These are phyloP conservation scores for Crepidodera aurea DNA, from an alignment of 2,888 invertebrate genomes.

Conservation along the genomic window DNA sequence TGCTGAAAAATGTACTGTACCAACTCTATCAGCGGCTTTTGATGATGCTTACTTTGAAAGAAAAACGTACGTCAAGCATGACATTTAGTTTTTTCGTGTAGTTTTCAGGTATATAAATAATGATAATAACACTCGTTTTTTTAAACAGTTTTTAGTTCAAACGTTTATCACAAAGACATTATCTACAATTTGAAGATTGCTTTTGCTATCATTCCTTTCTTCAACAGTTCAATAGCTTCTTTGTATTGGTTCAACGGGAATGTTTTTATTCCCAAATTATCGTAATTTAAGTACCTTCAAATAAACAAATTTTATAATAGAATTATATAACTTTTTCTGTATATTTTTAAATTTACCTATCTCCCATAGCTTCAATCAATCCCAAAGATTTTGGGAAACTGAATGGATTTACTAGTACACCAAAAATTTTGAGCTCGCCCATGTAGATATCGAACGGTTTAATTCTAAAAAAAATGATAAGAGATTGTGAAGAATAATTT, in stretches of 20 bases:
- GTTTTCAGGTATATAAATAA: no score
- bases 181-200: constrained; percentile 64
- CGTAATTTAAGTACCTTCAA: constrained; percentile 70
- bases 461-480: constrained; percentile 62
- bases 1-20: no score
- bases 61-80: no score
- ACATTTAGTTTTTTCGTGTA: no score
- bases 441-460: constrained; percentile 69
- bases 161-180: no score
- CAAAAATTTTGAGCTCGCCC: constrained; percentile 71
- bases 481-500: no score
- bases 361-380: constrained; percentile 70
- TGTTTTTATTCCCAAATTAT: constrained; percentile 68
- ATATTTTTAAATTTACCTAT: constrained; percentile 41
- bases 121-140: no score
- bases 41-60: no score
- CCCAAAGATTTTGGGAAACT: constrained; percentile 72
- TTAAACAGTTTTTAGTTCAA: no score
- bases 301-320: no score
- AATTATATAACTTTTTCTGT: no score
- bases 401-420: constrained; percentile 74
- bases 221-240: constrained; percentile 65
- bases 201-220: constrained; percentile 67
- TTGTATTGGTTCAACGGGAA: constrained; percentile 66
- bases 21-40: no score